Conservation (phyloP, 2,113 vertebrate genomes). For the Todiramphus chloris region DNA sequence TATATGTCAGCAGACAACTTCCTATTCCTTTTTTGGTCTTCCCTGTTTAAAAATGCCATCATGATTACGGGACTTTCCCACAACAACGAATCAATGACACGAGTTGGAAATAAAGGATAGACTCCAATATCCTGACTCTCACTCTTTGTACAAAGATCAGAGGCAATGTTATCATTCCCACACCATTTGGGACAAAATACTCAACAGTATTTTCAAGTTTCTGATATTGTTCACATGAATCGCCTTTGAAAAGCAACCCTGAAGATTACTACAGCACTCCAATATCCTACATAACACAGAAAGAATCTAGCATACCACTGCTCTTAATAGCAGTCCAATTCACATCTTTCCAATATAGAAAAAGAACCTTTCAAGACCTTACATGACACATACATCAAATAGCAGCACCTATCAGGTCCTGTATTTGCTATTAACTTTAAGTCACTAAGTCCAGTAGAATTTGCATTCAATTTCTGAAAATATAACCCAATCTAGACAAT, state of each 20-base stretch:
- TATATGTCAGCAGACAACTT: not conserved
- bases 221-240: not conserved
- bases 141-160: not conserved
- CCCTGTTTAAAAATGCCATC: not conserved
- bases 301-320: not conserved
- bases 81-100: not conserved
- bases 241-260: not conserved
- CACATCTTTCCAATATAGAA: not conserved
- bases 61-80: not conserved
- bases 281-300: not conserved
- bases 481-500: not conserved
- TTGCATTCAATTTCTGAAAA: not conserved
- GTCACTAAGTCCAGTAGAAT: not conserved
- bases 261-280: not conserved
- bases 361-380: not conserved
- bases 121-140: not conserved
- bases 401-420: not conserved
- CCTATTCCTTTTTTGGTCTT: not conserved
- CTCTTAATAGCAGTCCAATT: not conserved
- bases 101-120: not conserved
- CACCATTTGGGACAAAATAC: not conserved
- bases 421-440: not conserved
- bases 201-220: not conserved
- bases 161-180: not conserved
- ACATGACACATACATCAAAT: fast-evolving